Percentiles rank a stretch among this genome's conserved stretches.
These are phyloP conservation scores for Agonopterix subpropinquella DNA, from an alignment of 2,888 invertebrate genomes.

Conservation along the genomic window DNA sequence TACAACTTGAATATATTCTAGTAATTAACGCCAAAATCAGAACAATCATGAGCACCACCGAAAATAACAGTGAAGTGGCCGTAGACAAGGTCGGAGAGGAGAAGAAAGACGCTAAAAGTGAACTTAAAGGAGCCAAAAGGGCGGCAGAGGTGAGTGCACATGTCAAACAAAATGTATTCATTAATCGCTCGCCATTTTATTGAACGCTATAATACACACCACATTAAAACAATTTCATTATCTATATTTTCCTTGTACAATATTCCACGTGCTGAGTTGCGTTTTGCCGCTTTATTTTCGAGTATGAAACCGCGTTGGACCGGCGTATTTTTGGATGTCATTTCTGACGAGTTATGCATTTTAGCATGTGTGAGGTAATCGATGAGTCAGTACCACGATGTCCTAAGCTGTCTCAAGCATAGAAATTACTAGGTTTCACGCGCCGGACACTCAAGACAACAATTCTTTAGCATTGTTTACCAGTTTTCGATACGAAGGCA, in stretches of 20 bases:
- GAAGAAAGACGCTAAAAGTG: conserved; percentile 85
- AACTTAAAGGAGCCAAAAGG: conserved; percentile 91
- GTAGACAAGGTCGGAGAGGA: conserved; percentile 90
- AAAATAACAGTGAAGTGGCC: conserved; percentile 89
- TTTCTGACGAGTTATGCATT: conserved; percentile 40
- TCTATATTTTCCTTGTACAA: conserved; percentile 17
- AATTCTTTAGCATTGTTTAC: conserved; percentile 63
- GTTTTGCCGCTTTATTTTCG: conserved; percentile 14
- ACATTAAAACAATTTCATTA: conserved; percentile 25
- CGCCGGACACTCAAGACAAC: conserved; percentile 15
- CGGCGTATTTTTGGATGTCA: conserved; percentile 68
- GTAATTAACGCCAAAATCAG: conserved; percentile 63
- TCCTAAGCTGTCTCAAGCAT: conserved; percentile 16
- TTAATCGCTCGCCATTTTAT: conserved; percentile 74
- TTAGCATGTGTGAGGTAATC: conserved; percentile 53
- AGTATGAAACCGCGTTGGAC: conserved; percentile 21
- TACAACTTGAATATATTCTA: conserved; percentile 59
- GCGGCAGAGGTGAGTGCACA: conserved; percentile 88
- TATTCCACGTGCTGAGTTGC: conserved; percentile 41
- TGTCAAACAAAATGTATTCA: conserved; percentile 64
- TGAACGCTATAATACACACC: conserved; percentile 45
- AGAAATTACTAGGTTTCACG: conserved; percentile 14
- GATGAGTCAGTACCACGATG: conserved; percentile 48
- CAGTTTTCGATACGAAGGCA: conserved; percentile 61
- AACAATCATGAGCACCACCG: conserved; percentile 77